These are phyloP conservation scores for Columba janthina DNA, from an alignment of 2,113 vertebrate genomes.

Conservation along the genomic window DNA sequence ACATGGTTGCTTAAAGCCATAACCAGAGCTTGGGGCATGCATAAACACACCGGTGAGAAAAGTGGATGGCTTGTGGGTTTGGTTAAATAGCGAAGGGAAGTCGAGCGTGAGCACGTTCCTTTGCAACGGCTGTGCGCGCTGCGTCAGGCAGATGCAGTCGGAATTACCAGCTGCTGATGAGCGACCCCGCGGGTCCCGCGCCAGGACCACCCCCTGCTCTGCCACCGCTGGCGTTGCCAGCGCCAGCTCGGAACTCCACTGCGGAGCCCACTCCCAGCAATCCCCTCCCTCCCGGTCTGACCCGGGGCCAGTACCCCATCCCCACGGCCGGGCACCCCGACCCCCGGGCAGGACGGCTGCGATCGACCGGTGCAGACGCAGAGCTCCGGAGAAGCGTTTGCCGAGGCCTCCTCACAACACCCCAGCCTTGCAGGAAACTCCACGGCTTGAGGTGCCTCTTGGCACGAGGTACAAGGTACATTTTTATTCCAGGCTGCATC, in stretches of 20 bases:
- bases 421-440: background rate
- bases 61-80: background rate
- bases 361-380: fast-evolving
- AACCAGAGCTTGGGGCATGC: background rate
- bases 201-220: no score
- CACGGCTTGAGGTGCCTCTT: background rate
- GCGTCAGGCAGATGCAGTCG: background rate
- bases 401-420: background rate
- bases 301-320: no score
- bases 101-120: background rate
- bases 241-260: no score
- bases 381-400: fast-evolving
- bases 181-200: no score
- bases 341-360: no score
- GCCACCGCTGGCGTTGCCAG: no score
- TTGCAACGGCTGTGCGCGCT: background rate
- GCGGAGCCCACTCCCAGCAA: no score
- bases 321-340: background rate
- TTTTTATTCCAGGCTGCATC: background rate
- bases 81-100: background rate
- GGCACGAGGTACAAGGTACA: background rate
- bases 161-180: background rate
- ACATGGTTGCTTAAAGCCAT: background rate
- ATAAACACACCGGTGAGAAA: background rate
- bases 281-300: no score